Conservation (phyloP, 1,140 invertebrate species). For the Macrocentrus cingulum region DNA sequence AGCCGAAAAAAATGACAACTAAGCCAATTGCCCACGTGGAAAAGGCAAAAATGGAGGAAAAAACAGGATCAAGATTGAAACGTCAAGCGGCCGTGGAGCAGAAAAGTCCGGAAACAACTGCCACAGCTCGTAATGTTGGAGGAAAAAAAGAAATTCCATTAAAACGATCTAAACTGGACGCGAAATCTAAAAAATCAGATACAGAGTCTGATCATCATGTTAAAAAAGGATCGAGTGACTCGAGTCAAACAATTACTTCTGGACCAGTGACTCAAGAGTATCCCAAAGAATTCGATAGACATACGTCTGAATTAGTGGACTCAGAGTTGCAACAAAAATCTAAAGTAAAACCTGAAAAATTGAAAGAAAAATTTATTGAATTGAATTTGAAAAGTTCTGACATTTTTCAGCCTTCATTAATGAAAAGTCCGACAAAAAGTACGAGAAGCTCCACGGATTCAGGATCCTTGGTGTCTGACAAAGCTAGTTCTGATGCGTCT, state of each 20-base stretch:
- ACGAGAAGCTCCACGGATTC: not conserved
- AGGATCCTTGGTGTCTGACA: constrained; percentile 10
- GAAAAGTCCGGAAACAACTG: constrained; percentile 30
- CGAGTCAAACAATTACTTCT: not conserved
- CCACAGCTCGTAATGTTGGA: constrained; percentile 10
- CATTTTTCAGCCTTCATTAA: not conserved
- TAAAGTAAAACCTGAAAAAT: not conserved
- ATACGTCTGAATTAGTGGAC: not conserved
- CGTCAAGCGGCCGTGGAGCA: constrained; percentile 32
- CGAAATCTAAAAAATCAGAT: constrained; percentile 27
- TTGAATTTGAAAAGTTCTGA: not conserved
- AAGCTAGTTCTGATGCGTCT: not conserved
- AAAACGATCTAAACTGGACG: constrained; percentile 19
- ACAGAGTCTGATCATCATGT: constrained; percentile 5
- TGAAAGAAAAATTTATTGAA: not conserved
- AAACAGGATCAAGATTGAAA: constrained; percentile 29
- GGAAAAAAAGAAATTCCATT: constrained; percentile 29
- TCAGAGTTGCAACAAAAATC: not conserved
- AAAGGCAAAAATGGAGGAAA: constrained; percentile 36
- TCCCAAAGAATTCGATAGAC: not conserved
- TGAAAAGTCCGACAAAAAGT: not conserved
- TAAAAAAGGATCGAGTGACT: not conserved
- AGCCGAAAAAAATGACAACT: constrained; percentile 21
- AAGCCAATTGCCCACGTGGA: constrained; percentile 29
- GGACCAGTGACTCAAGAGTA: not conserved